These are phyloP conservation scores for Athalia rosae DNA, from an alignment of 2,888 invertebrate species.

Conservation along the genomic window DNA sequence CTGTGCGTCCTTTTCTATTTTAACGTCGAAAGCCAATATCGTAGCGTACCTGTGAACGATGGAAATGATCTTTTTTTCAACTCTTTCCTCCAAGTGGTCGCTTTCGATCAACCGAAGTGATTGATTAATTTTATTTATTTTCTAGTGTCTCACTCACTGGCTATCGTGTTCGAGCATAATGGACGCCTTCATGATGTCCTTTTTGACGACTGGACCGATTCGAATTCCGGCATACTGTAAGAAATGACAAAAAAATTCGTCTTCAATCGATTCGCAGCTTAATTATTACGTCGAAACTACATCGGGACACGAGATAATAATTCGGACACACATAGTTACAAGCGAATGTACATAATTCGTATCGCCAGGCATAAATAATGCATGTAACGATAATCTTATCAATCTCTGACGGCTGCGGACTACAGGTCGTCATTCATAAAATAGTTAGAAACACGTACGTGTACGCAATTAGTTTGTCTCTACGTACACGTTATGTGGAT, in stretches of 20 bases:
- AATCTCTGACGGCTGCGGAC: no score
- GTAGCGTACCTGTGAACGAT: conserved; percentile 86
- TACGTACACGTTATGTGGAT: not conserved
- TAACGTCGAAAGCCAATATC: conserved; percentile 99
- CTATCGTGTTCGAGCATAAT: conserved; percentile 99
- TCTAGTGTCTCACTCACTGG: conserved; percentile 80
- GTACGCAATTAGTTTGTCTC: no score
- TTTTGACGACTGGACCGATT: conserved; percentile 99
- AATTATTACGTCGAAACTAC: not conserved
- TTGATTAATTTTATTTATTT: no score
- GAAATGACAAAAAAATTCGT: conserved; percentile 55
- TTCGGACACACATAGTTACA: not conserved
- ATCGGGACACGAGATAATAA: no score
- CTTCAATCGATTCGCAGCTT: not conserved
- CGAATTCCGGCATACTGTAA: conserved; percentile 97
- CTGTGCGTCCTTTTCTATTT: conserved; percentile 98
- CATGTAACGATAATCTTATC: not conserved
- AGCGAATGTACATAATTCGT: not conserved
- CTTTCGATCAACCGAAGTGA: no score
- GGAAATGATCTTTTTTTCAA: conserved; percentile 4
- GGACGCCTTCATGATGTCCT: conserved; percentile 99
- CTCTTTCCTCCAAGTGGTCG: no score
- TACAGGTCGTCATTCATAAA: conserved; percentile 21
- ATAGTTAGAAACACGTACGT: not conserved
- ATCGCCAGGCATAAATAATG: not conserved